Base-by-base conservation (phyloP, 2,888 invertebrate species). In the Acholoe squamosa region DNA sequence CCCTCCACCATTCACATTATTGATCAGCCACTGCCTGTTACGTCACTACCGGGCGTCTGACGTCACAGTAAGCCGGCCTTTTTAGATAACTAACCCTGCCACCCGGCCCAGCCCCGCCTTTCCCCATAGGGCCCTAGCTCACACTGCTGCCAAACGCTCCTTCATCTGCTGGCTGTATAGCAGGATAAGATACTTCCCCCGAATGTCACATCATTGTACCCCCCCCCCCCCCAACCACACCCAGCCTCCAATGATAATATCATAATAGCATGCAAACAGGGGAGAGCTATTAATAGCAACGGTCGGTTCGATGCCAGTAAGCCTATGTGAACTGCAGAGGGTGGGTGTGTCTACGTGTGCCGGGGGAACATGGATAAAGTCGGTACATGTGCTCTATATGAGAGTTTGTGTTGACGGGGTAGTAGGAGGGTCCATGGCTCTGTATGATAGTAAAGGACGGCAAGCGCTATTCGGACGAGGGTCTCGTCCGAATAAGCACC, bases 211-310 rank as follows among this genome's bases (percentile, higher is more conserved):
- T 71, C n/a, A 14, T 3, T 28, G 71, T 25, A 25, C 71, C 71
- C 19, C n/a, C 3, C 61, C n/a, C 61, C 61, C 3, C n/a, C 3
- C 61, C n/a, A 5, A 5, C 3, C 43, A 43, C 43, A 7, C 7
- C 61, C 61, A 19, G 12, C 61, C 61, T 61, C 71, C 61, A 25
- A 3, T 14, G 71, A 71, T 71, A 71, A 71, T 71, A 71, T 71
- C 71, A 71, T 71, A 71, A 71, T 71, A 71, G 19, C 71, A 71
- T 71, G 71, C 71, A 71, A 71, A 71, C 71, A 0, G 71, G 14
- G 28, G 28, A 31, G 7, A 28, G 25, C 71, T 71, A 71, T 71
- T 71, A 61, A 61, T 61, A 61, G 61, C 61, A n/a, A n/a, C 61
- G 14, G 14, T 5, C 61, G 10, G 61, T 14, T 43, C 43, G 43